These are phyloP conservation scores for Endotricha flammealis DNA, from an alignment of 2,888 invertebrate species.

Conservation along the genomic window DNA sequence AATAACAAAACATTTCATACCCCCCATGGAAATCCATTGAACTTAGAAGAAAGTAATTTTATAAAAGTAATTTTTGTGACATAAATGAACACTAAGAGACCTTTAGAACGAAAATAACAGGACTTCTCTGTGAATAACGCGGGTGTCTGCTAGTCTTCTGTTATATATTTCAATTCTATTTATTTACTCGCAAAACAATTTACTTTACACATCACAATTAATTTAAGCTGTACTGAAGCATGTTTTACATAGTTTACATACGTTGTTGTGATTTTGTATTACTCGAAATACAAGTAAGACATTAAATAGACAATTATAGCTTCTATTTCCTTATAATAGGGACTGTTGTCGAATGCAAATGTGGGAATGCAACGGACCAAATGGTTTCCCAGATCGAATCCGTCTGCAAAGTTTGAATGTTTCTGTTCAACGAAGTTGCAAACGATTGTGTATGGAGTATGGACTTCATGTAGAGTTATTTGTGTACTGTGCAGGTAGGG, in stretches of 20 bases:
- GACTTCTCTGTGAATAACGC: too few species aligned
- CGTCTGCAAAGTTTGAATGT: constrained; percentile 77
- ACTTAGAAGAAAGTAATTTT: too few species aligned
- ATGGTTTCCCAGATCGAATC: constrained; percentile 66
- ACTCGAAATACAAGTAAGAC: constrained; percentile 4
- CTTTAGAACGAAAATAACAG: too few species aligned
- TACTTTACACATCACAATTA: constrained; percentile 1
- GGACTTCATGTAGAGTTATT: constrained; percentile 10
- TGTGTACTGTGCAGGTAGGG: constrained; percentile 11
- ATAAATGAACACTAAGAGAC: too few species aligned
- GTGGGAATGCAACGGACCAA: constrained; percentile 45
- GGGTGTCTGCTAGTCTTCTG: too few species aligned
- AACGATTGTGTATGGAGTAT: constrained; percentile 38
- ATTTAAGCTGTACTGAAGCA: constrained; percentile 4
- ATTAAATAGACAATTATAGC: background rate
- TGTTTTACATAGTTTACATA: background rate
- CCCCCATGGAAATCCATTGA: too few species aligned
- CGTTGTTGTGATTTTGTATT: constrained; percentile 16
- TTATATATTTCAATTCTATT: too few species aligned
- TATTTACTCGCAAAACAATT: constrained; percentile 1
- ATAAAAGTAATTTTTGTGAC: too few species aligned
- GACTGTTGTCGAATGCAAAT: constrained; percentile 31
- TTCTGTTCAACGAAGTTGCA: constrained; percentile 55
- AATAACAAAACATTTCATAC: too few species aligned
- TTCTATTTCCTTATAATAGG: constrained; percentile 27